Evolutionary conservation across 2,888 invertebrate genomes (phyloP), one percentile per base, ranked within the genome.

Genomic region (Tolmerus cingulatus): DNA sequence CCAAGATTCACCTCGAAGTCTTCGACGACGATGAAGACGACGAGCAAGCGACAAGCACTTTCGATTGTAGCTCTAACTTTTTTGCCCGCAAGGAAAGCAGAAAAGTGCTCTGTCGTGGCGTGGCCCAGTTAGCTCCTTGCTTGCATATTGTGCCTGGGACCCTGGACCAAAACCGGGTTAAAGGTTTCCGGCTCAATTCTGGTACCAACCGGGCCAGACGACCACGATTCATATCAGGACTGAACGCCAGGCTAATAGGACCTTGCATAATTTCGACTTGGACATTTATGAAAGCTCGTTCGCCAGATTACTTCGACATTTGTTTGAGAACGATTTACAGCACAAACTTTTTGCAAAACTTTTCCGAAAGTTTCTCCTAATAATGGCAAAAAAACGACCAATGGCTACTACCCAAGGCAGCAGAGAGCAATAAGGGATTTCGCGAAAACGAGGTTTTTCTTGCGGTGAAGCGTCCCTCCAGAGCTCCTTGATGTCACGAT

Each of bases 311-410:
- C 37, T 78, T 78, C 43, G 78, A 78, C 78, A 40, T 46, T 78
- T 78, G 78, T 78, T 78, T 43, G 78, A 40, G 43, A 78, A 46
- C 78, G 78, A 78, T 78, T 78, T 78, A 43, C 43, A 78, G 78
- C 23, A 78, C 23, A 43, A 78, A 78, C n/a, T 78, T 66, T 78
- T 37, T 46, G 19, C 14, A 43, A 78, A 78, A 77, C 34, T 43
- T 78, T 19, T 12, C 14, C 16, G 23, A n/a, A 78, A 78, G 78
- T 78, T 78, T 78, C 43, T 40, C 78, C 43, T 78, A 43, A 78
- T 37, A 43, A 46, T 37, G 43, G 23, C 9, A 66, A 66, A 66
- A 66, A 66, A 55, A 55, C 19, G 27, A 23, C 23, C 66, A 66
- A 23, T 66, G 27, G 3, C 66, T 12, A 66, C 66, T 23, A 66